Base-by-base conservation (phyloP, 2,888 invertebrate species). In the Petrolisthes cinctipes region DNA sequence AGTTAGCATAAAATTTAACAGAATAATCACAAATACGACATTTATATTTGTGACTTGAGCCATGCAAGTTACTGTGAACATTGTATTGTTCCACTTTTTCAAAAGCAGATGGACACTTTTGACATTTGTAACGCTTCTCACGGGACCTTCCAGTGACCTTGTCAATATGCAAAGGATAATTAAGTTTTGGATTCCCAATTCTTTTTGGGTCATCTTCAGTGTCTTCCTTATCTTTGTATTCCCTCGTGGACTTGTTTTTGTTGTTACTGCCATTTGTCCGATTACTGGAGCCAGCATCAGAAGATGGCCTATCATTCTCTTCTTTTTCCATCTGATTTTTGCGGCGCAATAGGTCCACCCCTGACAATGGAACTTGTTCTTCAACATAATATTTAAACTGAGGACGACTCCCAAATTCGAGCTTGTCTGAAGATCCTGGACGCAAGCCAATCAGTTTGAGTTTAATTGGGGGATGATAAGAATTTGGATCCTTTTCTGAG, bases 21-120 rank as follows among this genome's bases (percentile, higher is more conserved):
- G 97, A 96, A 93, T 97, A 97, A 93, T 97, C 97, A 93, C 97
- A 97, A 76, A 95, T 94, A 91, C 96, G 95, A 93, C 97, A 97
- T 91, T 95, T 95, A 92, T 96, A 97, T 89, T 96, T 94, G 92
- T 97, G 96, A 92, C 96, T 95, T 0, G 97, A 96, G 4, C 97
- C 97, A 92, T 97, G 97, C 78, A 97, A 93, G 23, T 95, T 95
- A 91, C 96, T 93, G 93, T 97, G 97, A 54, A 96, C 95, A 92
- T 96, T 96, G 92, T 96, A 97, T 92, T 97, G 96, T 92, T 96
- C 95, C 71, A 96, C 94, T 93, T 97, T 97, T 92, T 97, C 96
- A 93, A 97, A 97, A 0, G 97, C 96, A 78, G 97, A 97, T 0
- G 97, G 97, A 92, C 97, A 97, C 93, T 96, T 96, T 91, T 95